Evolutionary conservation across 23 tunicate genomes (phyloP).

Genomic region (Phallusia fumigata): DNA sequence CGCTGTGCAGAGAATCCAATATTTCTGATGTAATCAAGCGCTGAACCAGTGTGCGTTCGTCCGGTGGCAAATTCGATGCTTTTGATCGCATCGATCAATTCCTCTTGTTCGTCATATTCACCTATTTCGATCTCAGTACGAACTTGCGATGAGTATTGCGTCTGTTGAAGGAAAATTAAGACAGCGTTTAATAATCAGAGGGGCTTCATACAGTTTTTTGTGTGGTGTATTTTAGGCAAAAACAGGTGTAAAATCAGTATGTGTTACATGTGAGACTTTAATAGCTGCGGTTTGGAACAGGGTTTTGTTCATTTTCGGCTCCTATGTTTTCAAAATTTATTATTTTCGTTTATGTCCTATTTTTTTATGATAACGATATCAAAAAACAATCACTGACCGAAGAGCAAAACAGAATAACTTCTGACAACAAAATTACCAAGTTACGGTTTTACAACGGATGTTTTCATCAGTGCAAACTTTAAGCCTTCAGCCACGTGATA

Average conservation of each 20-base stretch:
- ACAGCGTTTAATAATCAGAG: too few species aligned
- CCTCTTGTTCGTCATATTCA: constrained; percentile 39
- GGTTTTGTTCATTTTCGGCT: background rate
- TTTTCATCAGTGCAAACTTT: too few species aligned
- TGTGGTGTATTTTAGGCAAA: too few species aligned
- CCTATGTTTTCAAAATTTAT: background rate
- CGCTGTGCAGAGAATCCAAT: constrained; percentile 45
- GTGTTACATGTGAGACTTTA: too few species aligned
- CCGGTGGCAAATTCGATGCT: constrained; percentile 50
- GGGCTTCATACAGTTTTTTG: too few species aligned
- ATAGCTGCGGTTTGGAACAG: too few species aligned
- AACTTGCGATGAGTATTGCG: constrained; percentile 51
- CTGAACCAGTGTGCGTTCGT: constrained; percentile 58
- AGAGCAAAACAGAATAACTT: too few species aligned
- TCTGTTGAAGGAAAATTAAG: background rate
- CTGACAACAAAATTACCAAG: too few species aligned
- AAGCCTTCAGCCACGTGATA: background rate
- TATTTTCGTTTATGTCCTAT: background rate
- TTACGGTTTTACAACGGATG: too few species aligned
- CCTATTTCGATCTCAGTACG: constrained; percentile 66
- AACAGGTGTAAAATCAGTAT: too few species aligned
- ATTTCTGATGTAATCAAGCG: constrained; percentile 54
- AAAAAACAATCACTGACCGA: too few species aligned
- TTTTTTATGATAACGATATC: too few species aligned
- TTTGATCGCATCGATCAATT: constrained; percentile 43